Evolutionary conservation across 2,113 vertebrate genomes (phyloP).

Genomic region (Cygnus atratus): DNA sequence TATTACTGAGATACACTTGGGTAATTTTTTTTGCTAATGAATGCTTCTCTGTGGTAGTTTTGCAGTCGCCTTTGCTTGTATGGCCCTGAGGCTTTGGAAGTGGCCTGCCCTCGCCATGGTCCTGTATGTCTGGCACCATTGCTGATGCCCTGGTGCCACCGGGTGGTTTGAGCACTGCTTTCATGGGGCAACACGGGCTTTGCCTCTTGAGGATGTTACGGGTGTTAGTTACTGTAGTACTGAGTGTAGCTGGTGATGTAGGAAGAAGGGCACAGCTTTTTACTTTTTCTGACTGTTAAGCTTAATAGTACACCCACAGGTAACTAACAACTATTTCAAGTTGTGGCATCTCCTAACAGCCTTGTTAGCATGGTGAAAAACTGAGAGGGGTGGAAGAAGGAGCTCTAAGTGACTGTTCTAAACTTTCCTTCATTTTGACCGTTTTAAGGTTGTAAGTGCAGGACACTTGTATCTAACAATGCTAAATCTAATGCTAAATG

Average conservation of each 20-base stretch:
- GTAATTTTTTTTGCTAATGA: not conserved
- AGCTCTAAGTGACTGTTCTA: not conserved
- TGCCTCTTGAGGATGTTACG: not conserved
- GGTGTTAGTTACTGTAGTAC: not conserved
- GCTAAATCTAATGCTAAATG: not conserved
- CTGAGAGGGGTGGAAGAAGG: not conserved
- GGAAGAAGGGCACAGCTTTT: not conserved
- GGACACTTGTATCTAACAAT: not conserved
- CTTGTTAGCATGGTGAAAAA: not conserved
- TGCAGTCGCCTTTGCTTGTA: not conserved
- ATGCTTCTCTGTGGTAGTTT: not conserved
- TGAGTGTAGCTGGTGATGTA: rapidly evolving
- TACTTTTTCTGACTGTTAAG: not conserved
- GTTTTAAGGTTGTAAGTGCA: not conserved
- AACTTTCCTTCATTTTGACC: not conserved
- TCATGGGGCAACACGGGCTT: rapidly evolving
- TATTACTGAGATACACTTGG: not conserved
- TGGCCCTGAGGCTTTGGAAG: not conserved
- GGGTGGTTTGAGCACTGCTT: not conserved
- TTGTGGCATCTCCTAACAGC: rapidly evolving
- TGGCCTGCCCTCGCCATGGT: not conserved
- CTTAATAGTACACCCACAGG: not conserved
- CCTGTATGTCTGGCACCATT: not conserved
- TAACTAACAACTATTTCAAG: not conserved
- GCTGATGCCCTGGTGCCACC: not conserved